These are phyloP conservation scores for Pteropus rufus DNA, from an alignment of 2,797 vertebrate species.

Conservation along the genomic window DNA sequence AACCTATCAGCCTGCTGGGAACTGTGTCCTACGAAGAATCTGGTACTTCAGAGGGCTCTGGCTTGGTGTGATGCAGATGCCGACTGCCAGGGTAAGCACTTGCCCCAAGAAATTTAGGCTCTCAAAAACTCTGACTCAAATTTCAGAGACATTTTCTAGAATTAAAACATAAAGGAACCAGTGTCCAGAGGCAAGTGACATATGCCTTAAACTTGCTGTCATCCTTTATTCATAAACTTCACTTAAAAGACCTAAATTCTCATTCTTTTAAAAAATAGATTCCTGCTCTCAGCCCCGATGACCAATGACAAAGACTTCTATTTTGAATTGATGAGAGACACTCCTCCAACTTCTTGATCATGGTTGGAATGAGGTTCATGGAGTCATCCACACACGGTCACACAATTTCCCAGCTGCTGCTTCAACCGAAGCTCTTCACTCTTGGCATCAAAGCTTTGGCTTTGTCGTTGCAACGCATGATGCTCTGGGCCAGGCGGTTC, in stretches of 20 bases:
- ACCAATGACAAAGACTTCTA: constrained; percentile 55
- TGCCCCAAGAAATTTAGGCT: not conserved
- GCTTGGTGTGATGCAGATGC: not conserved
- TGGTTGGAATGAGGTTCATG: constrained; percentile 90
- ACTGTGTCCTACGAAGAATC: not conserved
- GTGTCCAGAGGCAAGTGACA: no score
- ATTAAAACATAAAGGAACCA: constrained; percentile 3
- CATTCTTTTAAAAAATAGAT: not conserved
- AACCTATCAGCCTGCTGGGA: not conserved
- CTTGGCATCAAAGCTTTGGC: constrained; percentile 91
- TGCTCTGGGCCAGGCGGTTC: constrained; percentile 91
- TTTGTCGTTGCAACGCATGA: constrained; percentile 92
- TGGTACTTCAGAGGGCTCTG: not conserved
- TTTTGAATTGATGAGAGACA: constrained; percentile 86
- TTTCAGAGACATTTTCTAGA: constrained; percentile 41
- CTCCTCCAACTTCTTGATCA: constrained; percentile 90
- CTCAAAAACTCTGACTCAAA: not conserved
- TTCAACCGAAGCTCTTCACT: constrained; percentile 87
- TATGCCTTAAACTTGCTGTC: no score
- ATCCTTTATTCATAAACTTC: no score
- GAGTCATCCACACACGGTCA: constrained; percentile 92
- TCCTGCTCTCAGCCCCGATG: not conserved
- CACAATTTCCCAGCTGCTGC: constrained; percentile 89
- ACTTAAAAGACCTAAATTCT: no score
- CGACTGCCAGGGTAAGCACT: not conserved